Evolutionary conservation across 2,113 vertebrate species (phyloP).

Genomic region (Perccottus glenii): DNA sequence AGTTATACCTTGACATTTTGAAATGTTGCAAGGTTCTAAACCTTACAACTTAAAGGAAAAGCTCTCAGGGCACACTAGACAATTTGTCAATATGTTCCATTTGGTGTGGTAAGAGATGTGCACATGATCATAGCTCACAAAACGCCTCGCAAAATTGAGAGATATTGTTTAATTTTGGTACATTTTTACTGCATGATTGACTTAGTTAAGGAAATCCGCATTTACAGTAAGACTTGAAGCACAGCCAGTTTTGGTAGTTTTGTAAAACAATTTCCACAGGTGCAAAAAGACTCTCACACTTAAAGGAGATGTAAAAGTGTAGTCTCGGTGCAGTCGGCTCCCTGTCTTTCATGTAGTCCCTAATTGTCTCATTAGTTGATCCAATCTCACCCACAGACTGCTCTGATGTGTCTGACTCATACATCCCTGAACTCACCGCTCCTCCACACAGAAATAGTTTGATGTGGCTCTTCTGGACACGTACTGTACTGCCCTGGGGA

Average conservation of each 20-base stretch:
- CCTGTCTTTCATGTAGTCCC: slow-evolving; percentile 13
- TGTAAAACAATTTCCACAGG: background rate
- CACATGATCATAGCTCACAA: too few relatives aligned
- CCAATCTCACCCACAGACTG: slow-evolving; percentile 4
- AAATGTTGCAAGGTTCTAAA: too few relatives aligned
- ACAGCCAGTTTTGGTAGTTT: background rate
- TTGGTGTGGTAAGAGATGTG: too few relatives aligned
- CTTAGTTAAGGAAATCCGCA: background rate
- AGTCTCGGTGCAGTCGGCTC: background rate
- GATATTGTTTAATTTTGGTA: too few relatives aligned
- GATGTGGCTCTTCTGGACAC: background rate
- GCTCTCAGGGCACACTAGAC: too few relatives aligned
- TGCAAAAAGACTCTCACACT: background rate
- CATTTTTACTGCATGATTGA: too few relatives aligned
- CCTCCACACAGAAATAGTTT: background rate
- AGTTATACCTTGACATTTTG: too few relatives aligned
- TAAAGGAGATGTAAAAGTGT: background rate
- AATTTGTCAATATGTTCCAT: too few relatives aligned
- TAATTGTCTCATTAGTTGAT: slow-evolving; percentile 21
- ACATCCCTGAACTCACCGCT: background rate
- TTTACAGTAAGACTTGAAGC: background rate
- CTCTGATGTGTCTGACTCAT: slow-evolving; percentile 5
- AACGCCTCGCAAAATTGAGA: too few relatives aligned
- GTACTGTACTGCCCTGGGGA: background rate
- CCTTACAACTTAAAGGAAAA: too few relatives aligned